phyloP scores from a whole-genome alignment of 2,888 invertebrate species.

The Vanessa cardui region DNA sequence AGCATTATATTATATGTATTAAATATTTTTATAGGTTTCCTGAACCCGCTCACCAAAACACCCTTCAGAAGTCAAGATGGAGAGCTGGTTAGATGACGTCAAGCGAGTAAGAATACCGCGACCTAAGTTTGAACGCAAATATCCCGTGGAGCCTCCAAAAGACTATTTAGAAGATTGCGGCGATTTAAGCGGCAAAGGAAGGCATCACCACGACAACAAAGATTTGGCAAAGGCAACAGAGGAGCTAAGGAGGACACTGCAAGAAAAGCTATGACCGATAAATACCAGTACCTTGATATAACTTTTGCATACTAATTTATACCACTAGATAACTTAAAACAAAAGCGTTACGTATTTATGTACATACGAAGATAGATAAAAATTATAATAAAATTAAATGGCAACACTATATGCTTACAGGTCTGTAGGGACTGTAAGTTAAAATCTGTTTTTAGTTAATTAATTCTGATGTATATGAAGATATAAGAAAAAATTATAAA shows the following conservation, averaged over 20 bases:
- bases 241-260: conserved; percentile 88
- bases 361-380: conserved; percentile 2
- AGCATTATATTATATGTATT: neutral
- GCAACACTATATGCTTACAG: neutral
- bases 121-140: conserved; percentile 89
- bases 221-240: conserved; percentile 88
- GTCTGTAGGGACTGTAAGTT: neutral
- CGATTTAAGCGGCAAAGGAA: conserved; percentile 75
- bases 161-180: conserved; percentile 88
- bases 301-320: conserved; percentile 22
- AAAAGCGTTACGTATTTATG: neutral
- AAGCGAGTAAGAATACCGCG: conserved; percentile 92
- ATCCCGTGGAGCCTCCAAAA: conserved; percentile 89
- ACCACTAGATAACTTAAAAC: conserved; percentile 8
- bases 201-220: conserved; percentile 76
- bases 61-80: conserved; percentile 80
- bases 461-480: neutral
- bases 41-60: neutral
- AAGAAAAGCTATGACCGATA: conserved; percentile 87
- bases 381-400: neutral
- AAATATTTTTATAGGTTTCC: conserved; percentile 26
- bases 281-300: conserved; percentile 15
- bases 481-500: neutral
- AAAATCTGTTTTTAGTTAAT: neutral
- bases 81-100: conserved; percentile 92